These are phyloP conservation scores for Cancer borealis DNA, from an alignment of 2,888 invertebrate genomes.

Conservation along the genomic window DNA sequence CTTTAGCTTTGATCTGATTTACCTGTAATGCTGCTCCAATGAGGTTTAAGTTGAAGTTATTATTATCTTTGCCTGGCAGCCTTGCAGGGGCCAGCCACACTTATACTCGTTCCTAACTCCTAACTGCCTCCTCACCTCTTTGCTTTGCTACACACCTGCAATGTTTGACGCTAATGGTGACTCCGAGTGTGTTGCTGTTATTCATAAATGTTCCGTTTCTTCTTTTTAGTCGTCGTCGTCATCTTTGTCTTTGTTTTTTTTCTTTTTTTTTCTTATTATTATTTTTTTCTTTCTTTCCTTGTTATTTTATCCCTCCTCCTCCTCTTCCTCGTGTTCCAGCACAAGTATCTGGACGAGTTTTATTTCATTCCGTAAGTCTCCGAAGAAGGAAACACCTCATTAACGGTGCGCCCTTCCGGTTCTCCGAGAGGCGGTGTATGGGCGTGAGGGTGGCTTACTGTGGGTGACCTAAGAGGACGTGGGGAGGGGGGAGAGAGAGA, in stretches of 20 bases:
- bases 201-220: not conserved
- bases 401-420: slow-evolving; percentile 29
- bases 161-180: too few relatives aligned
- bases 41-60: too few relatives aligned
- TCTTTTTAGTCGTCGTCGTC: not conserved
- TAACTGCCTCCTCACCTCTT: not conserved
- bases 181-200: too few relatives aligned
- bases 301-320: not conserved
- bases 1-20: not conserved
- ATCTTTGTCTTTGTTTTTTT: not conserved
- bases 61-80: not conserved
- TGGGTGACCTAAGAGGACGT: not conserved
- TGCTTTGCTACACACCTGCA: too few relatives aligned
- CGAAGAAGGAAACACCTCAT: slow-evolving; percentile 33
- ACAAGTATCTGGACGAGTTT: not conserved
- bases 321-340: not conserved
- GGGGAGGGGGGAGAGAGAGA: too few relatives aligned
- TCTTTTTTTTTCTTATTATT: not conserved
- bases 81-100: not conserved
- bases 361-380: not conserved
- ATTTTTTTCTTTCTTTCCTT: not conserved
- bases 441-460: not conserved
- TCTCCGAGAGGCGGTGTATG: not conserved
- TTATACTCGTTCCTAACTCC: not conserved
- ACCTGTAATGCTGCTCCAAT: not conserved